A percentile compares a stretch with the other conserved stretches of the same genome.
phyloP scores from a whole-genome alignment of 2,888 invertebrate species.

The Drosophila prolongata region DNA sequence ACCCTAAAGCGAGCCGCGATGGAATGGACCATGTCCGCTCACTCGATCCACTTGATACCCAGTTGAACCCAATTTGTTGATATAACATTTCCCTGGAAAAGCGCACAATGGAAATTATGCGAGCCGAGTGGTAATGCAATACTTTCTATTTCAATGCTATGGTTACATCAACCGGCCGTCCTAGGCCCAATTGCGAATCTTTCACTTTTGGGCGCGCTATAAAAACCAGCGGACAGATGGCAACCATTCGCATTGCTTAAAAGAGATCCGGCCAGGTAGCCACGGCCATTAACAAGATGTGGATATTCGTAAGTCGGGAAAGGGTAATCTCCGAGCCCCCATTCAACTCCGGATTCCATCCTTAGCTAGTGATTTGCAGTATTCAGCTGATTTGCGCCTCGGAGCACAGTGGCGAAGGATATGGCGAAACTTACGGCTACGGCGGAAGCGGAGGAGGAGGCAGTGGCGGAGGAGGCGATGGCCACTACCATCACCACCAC shows the following conservation, averaged over 20 bases:
- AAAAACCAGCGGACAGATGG: slow-evolving; percentile 44
- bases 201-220: slow-evolving; percentile 67
- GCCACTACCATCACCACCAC: slow-evolving; percentile 55
- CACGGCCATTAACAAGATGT: slow-evolving; percentile 46
- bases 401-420: slow-evolving; percentile 46
- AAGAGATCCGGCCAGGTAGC: slow-evolving; percentile 33
- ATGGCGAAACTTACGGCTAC: slow-evolving; percentile 26
- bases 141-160: slow-evolving; percentile 79
- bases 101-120: slow-evolving; percentile 70
- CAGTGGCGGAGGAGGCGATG: slow-evolving; percentile 36
- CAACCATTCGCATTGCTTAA: slow-evolving; percentile 55
- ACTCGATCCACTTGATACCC: slow-evolving; percentile 63
- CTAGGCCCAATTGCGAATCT: slow-evolving; percentile 59
- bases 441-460: slow-evolving; percentile 18
- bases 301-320: slow-evolving; percentile 57
- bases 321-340: not conserved
- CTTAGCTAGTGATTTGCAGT: slow-evolving; percentile 55
- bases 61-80: slow-evolving; percentile 71
- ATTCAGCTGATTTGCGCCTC: slow-evolving; percentile 53
- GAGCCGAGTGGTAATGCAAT: slow-evolving; percentile 68
- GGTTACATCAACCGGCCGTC: slow-evolving; percentile 71
- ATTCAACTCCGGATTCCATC: not conserved
- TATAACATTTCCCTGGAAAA: slow-evolving; percentile 63
- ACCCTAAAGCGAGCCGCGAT: slow-evolving; percentile 61
- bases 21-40: slow-evolving; percentile 30